Base-by-base conservation (phyloP, 1,140 invertebrate species). In the Chironomus tepperi region DNA sequence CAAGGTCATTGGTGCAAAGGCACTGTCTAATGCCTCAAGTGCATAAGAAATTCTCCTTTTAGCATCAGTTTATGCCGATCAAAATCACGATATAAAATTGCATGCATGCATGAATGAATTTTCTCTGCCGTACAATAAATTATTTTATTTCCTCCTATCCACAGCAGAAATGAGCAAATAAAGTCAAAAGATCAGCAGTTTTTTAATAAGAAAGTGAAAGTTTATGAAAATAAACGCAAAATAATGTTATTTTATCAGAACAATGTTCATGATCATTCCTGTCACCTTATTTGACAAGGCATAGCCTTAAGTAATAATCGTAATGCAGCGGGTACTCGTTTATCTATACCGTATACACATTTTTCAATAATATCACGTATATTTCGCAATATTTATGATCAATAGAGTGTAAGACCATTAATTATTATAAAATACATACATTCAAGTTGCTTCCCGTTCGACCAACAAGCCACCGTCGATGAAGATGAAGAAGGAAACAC, bases 361-460 rank as follows among this genome's bases (percentile, higher is more conserved):
- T n/a, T n/a, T 34, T 34, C 24, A 34, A 34, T 34, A 34, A 34
- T 34, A 34, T 34, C 24, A n/a, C 47, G n/a, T 57, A n/a, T 57
- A 57, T 57, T 57, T 57, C 10, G 47, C 47, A 57, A 57, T 57
- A 57, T 57, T 57, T 57, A 57, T 57, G 47, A 57, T 57, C 47
- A n/a, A 57, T 57, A 57, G 47, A 57, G 3, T n/a, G n/a, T 57
- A n/a, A 57, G 47, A n/a, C n/a, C 47, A 57, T 57, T 57, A 57
- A 57, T 57, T 57, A 57, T 57, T 57, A 57, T n/a, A 57, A 12
- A 57, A n/a, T n/a, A 57, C 12, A 57, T 5, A 5, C 47, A n/a
- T n/a, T n/a, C n/a, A n/a, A 57, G 12, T 57, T 57, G 47, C 47
- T 15, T 57, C 12, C 24, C 24, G 24, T 5, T 57, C 47, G 15